Base-by-base conservation (phyloP, 2,113 vertebrate genomes). In the Butastur rufipennis region DNA sequence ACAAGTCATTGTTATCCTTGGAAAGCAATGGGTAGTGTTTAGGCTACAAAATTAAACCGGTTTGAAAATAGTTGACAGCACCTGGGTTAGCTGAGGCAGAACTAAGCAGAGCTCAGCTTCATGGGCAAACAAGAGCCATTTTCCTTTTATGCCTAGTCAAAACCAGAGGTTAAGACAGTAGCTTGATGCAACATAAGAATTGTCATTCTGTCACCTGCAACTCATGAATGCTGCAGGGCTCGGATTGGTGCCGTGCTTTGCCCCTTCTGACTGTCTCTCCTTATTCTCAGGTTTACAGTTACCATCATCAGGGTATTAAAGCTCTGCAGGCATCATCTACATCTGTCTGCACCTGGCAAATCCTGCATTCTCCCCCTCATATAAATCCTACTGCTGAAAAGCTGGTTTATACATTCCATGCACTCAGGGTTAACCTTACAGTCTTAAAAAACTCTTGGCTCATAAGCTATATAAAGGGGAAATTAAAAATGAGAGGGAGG, bases 261-360 rank as follows among this genome's bases (percentile, higher is more conserved):
- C 21, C 72, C 58, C 48, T 96, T 96, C 77, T 87, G 75, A 45
- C 52, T 48, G 27, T 50, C n/a, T 68, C 43, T 72, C 38, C 6
- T 3, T 94, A 62, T 82, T 74, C 65, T 82, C 75, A 85, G 83
- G 92, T 95, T 96, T 96, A 93, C 52, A 58, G 70, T 96, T 96
- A 85, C 91, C 93, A 59, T 96, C 93, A 95, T 68, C 92, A 93
- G 71, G 63, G 82, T 95, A 97, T 96, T 96, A 97, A 96, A 94
- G 66, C 40, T 78, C 77, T 93, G 65, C 70, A 96, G 87, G 40
- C 82, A 94, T 95, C 94, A 75, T 89, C 89, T 94, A 48, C 62
- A 87, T 98, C 97, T 98, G 91, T 97, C 97, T 81, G 59, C 97
- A 97, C 97, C 93, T 96, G 92, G 93, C 47, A 96, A 97, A 97